Base-by-base conservation (phyloP, 2,113 vertebrate genomes). In the Zosterops hypoxanthus region DNA sequence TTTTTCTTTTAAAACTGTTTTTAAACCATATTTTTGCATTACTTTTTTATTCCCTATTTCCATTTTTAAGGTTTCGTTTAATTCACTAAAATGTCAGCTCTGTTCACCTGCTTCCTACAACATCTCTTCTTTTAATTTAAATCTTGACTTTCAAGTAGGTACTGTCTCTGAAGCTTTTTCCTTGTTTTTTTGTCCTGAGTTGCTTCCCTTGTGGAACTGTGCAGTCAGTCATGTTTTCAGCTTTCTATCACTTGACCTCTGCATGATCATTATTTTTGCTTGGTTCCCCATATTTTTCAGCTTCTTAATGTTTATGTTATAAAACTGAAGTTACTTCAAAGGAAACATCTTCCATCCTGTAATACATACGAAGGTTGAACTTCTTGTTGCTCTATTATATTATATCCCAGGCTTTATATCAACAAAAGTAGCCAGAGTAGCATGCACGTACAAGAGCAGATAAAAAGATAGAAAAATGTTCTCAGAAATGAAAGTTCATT, bases 21-120 rank as follows among this genome's bases (percentile, higher is more conserved):
- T 89, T 46, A 94, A 76, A 53, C 23, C 13, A 39, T 46, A 24
- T 3, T 71, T 94, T 91, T 79, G 49, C 33, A 66, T 72, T 39
- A 70, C 26, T 14, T 47, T 87, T 95, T 90, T 31, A 83, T 77
- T 88, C 36, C 21, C 6, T 73, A 26, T 65, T 95, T 91, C 68
- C 31, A 68, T 80, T 90, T 93, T 34, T 66, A 71, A 81, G 25
- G 44, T 71, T 86, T 76, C 71, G 9, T 78, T 94, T 86, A 85
- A 92, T 93, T 90, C 47, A 36, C 34, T 82, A 52, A 86, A 94
- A 95, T 80, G 55, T 91, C 84, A 90, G 8, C 47, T 94, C 29
- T 41, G 46, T 50, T 86, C 71, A 77, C 59, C 28, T 73, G 28
- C 26, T 52, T 94, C 9, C 65, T 57, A 31, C 18, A 82, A 33